phyloP scores from a whole-genome alignment of 1,140 invertebrate species.

The Orchesella cincta region DNA sequence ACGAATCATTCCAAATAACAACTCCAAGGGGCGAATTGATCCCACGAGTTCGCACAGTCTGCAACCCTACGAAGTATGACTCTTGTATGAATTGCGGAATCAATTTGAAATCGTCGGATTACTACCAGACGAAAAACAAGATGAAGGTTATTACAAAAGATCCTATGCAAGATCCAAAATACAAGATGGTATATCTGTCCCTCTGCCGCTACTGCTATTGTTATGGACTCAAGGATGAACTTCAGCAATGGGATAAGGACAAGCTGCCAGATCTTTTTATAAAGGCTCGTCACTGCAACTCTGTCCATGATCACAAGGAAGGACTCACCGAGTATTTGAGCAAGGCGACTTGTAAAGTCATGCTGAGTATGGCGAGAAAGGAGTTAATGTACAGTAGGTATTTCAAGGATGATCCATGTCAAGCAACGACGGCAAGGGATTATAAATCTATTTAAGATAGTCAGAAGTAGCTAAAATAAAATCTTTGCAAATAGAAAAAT shows the following conservation, averaged over 20 bases:
- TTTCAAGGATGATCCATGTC: conserved; percentile 16
- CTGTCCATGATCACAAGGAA: conserved; percentile 11
- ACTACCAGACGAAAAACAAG: conserved; percentile 9
- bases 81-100: background rate
- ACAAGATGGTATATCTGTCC: background rate
- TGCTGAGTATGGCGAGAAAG: background rate
- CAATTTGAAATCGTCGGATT: background rate
- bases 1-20: background rate
- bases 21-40: background rate
- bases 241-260: background rate
- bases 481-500: background rate
- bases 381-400: background rate
- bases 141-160: background rate
- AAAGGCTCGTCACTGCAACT: conserved; percentile 10
- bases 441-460: background rate
- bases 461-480: background rate
- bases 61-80: background rate
- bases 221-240: background rate
- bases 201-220: background rate
- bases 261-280: background rate
- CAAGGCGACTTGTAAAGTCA: background rate
- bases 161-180: background rate
- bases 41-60: background rate
- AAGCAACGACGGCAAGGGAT: background rate
- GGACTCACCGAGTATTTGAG: background rate